Percentiles rank a stretch among this genome's conserved stretches.
Evolutionary conservation across 2,888 invertebrate genomes (phyloP).

Genomic region (Spilarctia lutea): DNA sequence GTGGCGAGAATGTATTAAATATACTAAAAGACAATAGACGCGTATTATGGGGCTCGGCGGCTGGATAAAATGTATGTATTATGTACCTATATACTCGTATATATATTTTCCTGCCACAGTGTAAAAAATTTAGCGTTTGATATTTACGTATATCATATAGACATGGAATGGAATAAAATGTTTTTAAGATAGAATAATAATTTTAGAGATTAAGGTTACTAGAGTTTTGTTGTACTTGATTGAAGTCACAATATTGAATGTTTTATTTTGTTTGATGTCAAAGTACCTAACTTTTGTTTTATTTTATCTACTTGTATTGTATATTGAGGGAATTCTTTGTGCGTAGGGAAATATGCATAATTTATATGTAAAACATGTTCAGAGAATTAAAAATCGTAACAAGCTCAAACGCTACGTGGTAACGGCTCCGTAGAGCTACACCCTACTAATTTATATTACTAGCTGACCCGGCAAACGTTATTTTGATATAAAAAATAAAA

Average conservation of each 20-base stretch:
- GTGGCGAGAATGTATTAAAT: slow-evolving; percentile 30
- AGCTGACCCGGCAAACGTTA: too few species aligned
- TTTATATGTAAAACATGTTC: neutral
- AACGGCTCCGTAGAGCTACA: neutral
- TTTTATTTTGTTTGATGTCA: too few species aligned
- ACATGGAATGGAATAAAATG: neutral
- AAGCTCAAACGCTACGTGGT: neutral
- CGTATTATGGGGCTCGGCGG: neutral
- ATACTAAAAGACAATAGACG: slow-evolving; percentile 11
- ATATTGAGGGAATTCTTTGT: neutral
- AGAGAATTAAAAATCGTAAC: neutral
- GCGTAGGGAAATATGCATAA: neutral
- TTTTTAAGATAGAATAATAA: too few species aligned
- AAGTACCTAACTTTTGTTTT: too few species aligned
- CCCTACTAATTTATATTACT: neutral
- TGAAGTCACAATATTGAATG: too few species aligned
- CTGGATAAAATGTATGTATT: neutral
- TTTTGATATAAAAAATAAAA: too few species aligned
- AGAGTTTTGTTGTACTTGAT: neutral
- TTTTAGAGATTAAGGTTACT: neutral
- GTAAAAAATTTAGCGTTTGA: neutral
- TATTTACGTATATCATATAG: neutral
- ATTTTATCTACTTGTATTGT: neutral
- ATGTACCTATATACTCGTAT: too few species aligned
- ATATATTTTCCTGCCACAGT: neutral